Evolutionary conservation across 2,797 vertebrate species (phyloP).

Genomic region (Cirrhinus molitorella): DNA sequence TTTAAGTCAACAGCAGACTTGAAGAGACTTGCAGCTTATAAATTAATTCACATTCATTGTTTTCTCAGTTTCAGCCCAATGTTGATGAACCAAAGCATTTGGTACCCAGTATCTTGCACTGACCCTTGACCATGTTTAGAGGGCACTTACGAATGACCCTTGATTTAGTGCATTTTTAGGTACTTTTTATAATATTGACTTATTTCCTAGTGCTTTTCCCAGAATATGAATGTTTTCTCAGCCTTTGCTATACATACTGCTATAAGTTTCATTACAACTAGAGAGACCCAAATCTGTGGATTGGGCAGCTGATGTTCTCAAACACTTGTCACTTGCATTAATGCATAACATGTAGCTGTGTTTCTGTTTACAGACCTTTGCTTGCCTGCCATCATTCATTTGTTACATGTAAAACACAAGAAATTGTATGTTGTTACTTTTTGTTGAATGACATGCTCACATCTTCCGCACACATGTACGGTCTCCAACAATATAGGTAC

Average conservation of each 20-base stretch:
- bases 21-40: neutral
- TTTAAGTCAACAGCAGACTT: neutral
- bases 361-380: slow-evolving; percentile 3
- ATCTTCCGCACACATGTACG: slow-evolving; percentile 20
- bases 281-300: slow-evolving; percentile 7
- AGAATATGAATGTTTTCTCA: slow-evolving; percentile 28
- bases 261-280: neutral
- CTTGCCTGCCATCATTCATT: slow-evolving; percentile 2
- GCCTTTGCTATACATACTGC: neutral
- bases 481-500: slow-evolving; percentile 27
- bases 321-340: slow-evolving; percentile 10
- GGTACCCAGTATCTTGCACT: slow-evolving; percentile 29
- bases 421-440: neutral
- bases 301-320: neutral
- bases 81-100: slow-evolving; percentile 64
- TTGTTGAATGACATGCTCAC: neutral
- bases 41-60: neutral
- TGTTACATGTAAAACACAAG: slow-evolving; percentile 26
- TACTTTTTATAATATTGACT: neutral
- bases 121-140: slow-evolving; percentile 9
- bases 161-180: neutral
- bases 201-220: slow-evolving; percentile 13
- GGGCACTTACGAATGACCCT: slow-evolving; percentile 10
- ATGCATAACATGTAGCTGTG: slow-evolving; percentile 37
- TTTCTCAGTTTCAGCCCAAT: slow-evolving; percentile 46